Base-by-base conservation (phyloP, 2,888 invertebrate species). In the Drosophila mettleri region DNA sequence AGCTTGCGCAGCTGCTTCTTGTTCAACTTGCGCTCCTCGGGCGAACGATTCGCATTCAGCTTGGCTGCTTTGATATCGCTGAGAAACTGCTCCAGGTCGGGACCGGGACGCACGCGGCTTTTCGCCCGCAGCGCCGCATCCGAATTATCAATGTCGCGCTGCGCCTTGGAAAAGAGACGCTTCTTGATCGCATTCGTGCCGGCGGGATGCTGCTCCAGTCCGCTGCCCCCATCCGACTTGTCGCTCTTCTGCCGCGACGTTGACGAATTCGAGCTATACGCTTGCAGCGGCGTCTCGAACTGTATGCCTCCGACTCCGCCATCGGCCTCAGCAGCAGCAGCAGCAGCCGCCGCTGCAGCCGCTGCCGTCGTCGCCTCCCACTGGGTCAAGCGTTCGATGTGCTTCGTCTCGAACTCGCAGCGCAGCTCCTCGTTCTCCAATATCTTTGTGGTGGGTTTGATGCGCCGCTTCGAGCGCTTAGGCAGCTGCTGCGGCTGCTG, bases 401-500 rank as follows among this genome's bases (percentile, higher is more conserved):
- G 94, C 80, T 93, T 94, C 8, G 93, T 93, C 80, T 94, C 94
- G 31, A 94, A 91, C 8, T 94, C 94, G 60, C 94, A 93, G 54
- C 93, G 93, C 45, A 94, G 80, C 79, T 94, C 95, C 80, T 95
- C 93, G 87, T 95, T 95, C 22, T 94, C 95, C 24, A 95, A 91
- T 46, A 95, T 94, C 90, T 95, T 95, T 8, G 94, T 93, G 3
- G 95, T 95, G 8, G 95, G 95, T 88, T 95, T 95, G 55, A 95
- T 94, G 58, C 94, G 93, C 5, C 95, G 93, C 58, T 93, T 93
- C 20, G 93, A 90, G 55, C 94, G 91, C 81, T 94, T 91, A 0
- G 91, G 91, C 51, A 78, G 53, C 48, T 70, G 85, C 12, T 55
- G 29, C 2, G 58, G 36, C 41, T 39, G 54, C 7, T 22, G 43